Conservation (phyloP, 2,113 vertebrate genomes). For the Phyllopteryx taeniolatus region DNA sequence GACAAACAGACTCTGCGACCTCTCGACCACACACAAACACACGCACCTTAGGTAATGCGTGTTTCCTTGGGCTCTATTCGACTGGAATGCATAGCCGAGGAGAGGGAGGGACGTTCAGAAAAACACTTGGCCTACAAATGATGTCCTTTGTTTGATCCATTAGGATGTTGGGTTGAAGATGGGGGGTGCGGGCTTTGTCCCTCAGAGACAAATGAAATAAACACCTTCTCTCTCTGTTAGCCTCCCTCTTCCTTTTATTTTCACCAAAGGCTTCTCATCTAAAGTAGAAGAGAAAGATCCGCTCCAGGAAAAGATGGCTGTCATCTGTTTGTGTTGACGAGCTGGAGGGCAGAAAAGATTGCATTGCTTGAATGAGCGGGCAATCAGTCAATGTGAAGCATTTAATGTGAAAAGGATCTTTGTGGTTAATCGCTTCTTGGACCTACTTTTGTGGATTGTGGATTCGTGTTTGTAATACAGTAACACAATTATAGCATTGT, state of each 20-base stretch:
- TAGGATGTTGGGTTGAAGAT: constrained; percentile 40
- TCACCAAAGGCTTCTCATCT: constrained; percentile 44
- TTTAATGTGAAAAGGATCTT: constrained; percentile 18
- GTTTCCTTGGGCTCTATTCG: constrained; percentile 72
- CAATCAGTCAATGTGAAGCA: constrained; percentile 21
- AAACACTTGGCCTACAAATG: constrained; percentile 77
- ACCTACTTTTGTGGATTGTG: constrained; percentile 1
- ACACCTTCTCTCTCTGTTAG: constrained; percentile 31
- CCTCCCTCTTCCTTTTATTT: constrained; percentile 18
- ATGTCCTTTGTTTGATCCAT: constrained; percentile 76
- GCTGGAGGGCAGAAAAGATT: constrained; percentile 37
- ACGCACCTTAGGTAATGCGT: constrained; percentile 33
- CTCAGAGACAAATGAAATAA: constrained; percentile 50
- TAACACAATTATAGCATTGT: not conserved
- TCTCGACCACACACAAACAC: constrained; percentile 54
- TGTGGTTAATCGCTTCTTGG: not conserved
- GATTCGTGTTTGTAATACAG: not conserved
- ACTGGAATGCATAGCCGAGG: constrained; percentile 69
- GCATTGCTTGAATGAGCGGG: constrained; percentile 2
- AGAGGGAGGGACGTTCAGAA: constrained; percentile 65
- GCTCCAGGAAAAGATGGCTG: constrained; percentile 48
- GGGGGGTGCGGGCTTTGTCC: constrained; percentile 26
- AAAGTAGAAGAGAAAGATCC: constrained; percentile 39
- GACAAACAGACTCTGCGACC: constrained; percentile 74
- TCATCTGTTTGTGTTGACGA: constrained; percentile 56